Conservation (phyloP, 2,797 vertebrate genomes). For the Perodicticus potto region DNA sequence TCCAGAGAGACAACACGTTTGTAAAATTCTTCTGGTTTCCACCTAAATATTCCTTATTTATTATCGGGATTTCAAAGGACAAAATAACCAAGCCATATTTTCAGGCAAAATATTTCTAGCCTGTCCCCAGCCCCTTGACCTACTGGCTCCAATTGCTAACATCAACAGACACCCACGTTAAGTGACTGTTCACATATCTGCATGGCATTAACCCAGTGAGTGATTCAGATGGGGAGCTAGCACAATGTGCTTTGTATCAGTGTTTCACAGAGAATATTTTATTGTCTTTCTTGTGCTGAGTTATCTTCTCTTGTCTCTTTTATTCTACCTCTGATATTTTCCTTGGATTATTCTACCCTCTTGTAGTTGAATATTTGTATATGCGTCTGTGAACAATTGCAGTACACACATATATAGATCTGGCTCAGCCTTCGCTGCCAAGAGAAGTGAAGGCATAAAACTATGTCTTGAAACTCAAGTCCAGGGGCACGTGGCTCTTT, state of each 20-base stretch:
- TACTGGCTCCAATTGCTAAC: neutral
- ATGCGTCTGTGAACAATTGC: neutral
- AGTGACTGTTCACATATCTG: slow-evolving; percentile 17
- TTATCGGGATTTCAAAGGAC: neutral
- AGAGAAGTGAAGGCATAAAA: neutral
- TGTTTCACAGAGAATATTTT: slow-evolving; percentile 11
- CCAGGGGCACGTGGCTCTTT: neutral
- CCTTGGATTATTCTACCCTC: slow-evolving; percentile 14
- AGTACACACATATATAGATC: neutral
- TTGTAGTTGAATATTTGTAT: neutral
- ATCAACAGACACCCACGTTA: slow-evolving; percentile 24
- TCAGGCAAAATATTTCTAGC: neutral
- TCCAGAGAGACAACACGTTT: neutral
- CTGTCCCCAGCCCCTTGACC: neutral
- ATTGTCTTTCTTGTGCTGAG: neutral
- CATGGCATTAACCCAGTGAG: neutral
- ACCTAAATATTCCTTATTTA: neutral
- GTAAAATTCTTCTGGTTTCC: neutral
- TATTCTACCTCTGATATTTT: slow-evolving; percentile 28
- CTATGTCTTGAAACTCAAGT: neutral
- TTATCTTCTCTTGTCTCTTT: neutral
- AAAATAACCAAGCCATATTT: slow-evolving; percentile 36
- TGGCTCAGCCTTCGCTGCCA: neutral
- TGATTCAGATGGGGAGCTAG: neutral
- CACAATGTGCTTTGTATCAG: neutral